These are phyloP conservation scores for Epsilonema sp. DNA, from an alignment of 2,888 invertebrate species.

Conservation along the genomic window DNA sequence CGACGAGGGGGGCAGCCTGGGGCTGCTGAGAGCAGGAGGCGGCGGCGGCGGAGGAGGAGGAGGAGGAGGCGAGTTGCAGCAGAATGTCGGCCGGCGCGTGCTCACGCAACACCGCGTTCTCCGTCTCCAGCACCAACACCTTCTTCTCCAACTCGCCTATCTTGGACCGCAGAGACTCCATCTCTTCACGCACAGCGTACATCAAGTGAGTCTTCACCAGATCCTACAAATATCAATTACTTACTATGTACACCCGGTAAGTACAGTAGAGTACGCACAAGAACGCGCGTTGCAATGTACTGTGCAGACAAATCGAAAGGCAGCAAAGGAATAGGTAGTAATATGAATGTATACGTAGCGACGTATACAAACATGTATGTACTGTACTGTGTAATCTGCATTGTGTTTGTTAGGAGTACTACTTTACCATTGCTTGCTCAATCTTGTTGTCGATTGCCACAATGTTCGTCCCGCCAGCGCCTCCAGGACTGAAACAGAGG, in stretches of 20 bases:
- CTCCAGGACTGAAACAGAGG: background rate
- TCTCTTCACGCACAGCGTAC: constrained; percentile 83
- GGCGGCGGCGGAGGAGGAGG: constrained; percentile 17
- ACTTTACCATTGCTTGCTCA: constrained; percentile 36
- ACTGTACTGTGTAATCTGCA: too few species aligned
- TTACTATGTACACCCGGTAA: too few species aligned
- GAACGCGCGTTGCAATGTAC: too few species aligned
- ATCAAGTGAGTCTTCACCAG: constrained; percentile 85
- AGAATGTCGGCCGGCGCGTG: constrained; percentile 72
- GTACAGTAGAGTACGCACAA: too few species aligned
- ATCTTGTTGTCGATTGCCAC: constrained; percentile 37
- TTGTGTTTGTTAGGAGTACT: too few species aligned
- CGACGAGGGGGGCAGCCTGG: too few species aligned
- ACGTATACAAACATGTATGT: too few species aligned
- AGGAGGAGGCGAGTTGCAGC: constrained; percentile 50
- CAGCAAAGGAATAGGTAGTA: too few species aligned
- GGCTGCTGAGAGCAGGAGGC: background rate
- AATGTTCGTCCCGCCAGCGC: constrained; percentile 18
- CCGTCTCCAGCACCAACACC: constrained; percentile 65
- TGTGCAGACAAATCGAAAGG: too few species aligned
- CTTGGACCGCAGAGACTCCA: constrained; percentile 72
- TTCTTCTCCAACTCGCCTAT: constrained; percentile 73
- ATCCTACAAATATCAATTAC: too few species aligned
- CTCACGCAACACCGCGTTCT: constrained; percentile 65
- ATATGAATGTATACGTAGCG: too few species aligned